phyloP scores from a whole-genome alignment of 2,888 invertebrate genomes.

The Drosophila formosana region DNA sequence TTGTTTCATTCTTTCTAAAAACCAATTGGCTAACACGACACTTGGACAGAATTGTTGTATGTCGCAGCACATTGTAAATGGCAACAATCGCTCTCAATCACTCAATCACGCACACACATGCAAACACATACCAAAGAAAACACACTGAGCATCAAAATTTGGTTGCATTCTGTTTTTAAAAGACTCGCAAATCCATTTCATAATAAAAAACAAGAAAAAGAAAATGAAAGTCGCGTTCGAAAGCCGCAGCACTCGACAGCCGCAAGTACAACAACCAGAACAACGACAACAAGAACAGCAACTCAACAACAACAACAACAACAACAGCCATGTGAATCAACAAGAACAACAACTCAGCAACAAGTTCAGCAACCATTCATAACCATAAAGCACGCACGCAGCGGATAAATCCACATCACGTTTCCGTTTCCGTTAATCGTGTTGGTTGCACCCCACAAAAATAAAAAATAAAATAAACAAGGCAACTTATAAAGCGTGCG shows the following conservation, averaged over 20 bases:
- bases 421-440: conserved; percentile 42
- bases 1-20: conserved; percentile 1
- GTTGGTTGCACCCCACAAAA: conserved; percentile 40
- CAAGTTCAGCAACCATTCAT: conserved; percentile 48
- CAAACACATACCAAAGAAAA: conserved; percentile 5
- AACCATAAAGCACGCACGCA: conserved; percentile 63
- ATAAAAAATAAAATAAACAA: conserved; percentile 2
- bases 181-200: conserved; percentile 35
- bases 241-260: conserved; percentile 54
- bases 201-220: conserved; percentile 1
- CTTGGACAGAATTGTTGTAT: conserved; percentile 27
- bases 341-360: conserved; percentile 24
- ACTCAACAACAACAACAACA: conserved; percentile 24
- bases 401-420: conserved; percentile 49
- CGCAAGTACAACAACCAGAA: conserved; percentile 28
- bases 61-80: conserved; percentile 20
- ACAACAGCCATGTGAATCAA: conserved; percentile 16
- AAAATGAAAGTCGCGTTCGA: conserved; percentile 31
- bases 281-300: conserved; percentile 26
- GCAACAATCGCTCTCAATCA: conserved; percentile 32
- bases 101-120: conserved; percentile 1
- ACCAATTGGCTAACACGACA: conserved; percentile 50
- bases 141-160: conserved; percentile 45
- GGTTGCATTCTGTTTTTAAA: conserved; percentile 47
- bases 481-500: conserved; percentile 23